Conservation (phyloP, 2,113 vertebrate species). For the Lanius collurio region DNA sequence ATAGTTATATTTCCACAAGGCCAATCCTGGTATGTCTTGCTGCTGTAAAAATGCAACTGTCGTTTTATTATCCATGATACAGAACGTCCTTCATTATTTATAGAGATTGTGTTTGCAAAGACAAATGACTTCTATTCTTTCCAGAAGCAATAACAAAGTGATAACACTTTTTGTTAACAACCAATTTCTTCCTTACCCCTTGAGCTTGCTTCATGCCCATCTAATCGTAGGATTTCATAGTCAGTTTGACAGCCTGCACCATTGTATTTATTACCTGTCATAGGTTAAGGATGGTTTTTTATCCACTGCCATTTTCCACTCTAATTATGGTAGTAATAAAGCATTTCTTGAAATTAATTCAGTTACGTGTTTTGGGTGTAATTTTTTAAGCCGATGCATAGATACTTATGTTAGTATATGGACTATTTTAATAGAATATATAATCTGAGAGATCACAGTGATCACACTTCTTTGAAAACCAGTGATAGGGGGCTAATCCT, state of each 20-base stretch:
- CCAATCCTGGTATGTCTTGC: background rate
- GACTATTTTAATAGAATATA: background rate
- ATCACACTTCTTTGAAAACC: background rate
- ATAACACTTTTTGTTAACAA: conserved; percentile 47
- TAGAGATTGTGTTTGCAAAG: conserved; percentile 63
- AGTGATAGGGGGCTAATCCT: background rate
- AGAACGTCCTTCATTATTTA: conserved; percentile 64
- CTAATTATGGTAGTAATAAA: conserved; percentile 25
- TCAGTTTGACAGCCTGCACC: background rate
- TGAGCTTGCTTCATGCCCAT: background rate
- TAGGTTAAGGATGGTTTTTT: background rate
- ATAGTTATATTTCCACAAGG: conserved; percentile 51
- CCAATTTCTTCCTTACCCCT: conserved; percentile 6
- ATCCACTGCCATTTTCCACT: conserved; percentile 16
- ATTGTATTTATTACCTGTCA: conserved; percentile 14
- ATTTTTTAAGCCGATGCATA: background rate
- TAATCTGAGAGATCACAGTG: background rate
- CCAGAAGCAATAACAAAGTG: conserved; percentile 63
- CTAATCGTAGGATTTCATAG: background rate
- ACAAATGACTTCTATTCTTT: conserved; percentile 52
- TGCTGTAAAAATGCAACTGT: conserved; percentile 60
- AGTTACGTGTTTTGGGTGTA: background rate
- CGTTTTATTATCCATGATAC: conserved; percentile 63
- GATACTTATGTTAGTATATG: background rate
- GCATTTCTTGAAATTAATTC: background rate